Percentiles rank a stretch among this genome's conserved stretches.
phyloP scores from a whole-genome alignment of 2,113 vertebrate genomes.

The Platichthys stellatus region DNA sequence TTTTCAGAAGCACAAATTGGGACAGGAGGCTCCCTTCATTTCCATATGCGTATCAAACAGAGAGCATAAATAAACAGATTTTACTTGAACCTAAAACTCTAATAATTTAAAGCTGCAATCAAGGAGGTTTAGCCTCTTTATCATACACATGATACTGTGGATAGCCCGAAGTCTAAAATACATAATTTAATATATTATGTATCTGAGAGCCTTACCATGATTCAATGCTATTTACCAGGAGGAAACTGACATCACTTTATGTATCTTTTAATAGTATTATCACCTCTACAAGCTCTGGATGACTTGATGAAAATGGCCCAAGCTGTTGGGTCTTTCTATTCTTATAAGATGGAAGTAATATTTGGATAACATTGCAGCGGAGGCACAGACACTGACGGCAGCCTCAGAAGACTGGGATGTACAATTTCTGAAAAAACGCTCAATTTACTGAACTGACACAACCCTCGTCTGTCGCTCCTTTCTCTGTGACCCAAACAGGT shows the following conservation, averaged over 20 bases:
- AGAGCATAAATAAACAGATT: too few relatives aligned
- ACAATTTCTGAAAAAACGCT: not conserved
- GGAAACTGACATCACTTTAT: not conserved
- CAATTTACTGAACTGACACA: not conserved
- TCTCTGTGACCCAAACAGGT: not conserved
- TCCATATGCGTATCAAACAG: too few relatives aligned
- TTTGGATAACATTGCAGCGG: slow-evolving; percentile 7
- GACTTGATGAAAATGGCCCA: not conserved
- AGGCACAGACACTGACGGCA: not conserved
- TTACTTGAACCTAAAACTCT: too few relatives aligned
- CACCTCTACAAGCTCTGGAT: not conserved
- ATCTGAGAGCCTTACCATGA: not conserved
- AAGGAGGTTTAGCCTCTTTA: too few relatives aligned
- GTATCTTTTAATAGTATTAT: not conserved
- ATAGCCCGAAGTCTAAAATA: too few relatives aligned
- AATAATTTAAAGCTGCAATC: too few relatives aligned
- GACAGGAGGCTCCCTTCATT: too few relatives aligned
- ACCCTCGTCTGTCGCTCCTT: not conserved
- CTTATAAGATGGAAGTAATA: not conserved
- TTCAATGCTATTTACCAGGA: not conserved
- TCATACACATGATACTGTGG: too few relatives aligned
- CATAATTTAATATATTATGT: too few relatives aligned
- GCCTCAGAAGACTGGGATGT: not conserved
- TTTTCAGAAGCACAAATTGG: too few relatives aligned
- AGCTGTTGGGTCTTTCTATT: not conserved